Evolutionary conservation across 2,797 vertebrate species (phyloP), one percentile per base, ranked within the genome.

Genomic region (Pitangus sulphuratus): DNA sequence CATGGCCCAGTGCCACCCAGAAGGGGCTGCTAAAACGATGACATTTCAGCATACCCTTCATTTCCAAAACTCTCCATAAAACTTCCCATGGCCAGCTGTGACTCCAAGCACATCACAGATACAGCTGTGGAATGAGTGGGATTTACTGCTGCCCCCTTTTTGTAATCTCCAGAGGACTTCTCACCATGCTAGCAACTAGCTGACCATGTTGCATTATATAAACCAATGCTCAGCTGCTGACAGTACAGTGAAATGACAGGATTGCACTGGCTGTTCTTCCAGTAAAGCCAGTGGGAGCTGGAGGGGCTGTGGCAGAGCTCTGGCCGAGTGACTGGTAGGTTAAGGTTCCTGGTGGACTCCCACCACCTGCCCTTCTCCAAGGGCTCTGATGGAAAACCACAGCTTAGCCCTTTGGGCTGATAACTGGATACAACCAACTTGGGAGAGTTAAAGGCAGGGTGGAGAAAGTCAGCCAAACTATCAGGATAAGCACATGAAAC

Each of bases 311-410:
- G 6, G 37, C 70, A 69, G 64, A 58, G 42, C 30, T 50, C n/a
- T 39, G 28, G 25, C 11, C 0, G 1, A 66, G 28, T 1, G 1
- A 35, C n/a, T 2, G 1, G 18, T 7, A 25, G 61, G 22, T 35
- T 5, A 2, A 40, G 69, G n/a, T 1, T 71, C 58, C 79, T 12
- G 3, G 42, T 2, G 3, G 11, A 8, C 7, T 39, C 58, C 61
- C 0, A 1, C 25, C 42, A 11, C 0, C 8, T 17, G 6, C 18
- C 35, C 11, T 50, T 25, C 61, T 31, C 40, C 40, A 6, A 56
- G 61, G 25, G 48, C 24, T 62, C 51, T 15, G 15, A 7, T 54
- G 76, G 76, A 56, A 87, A 93, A 56, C 19, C 61, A 21, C 28
- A 50, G 62, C 54, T 87, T 61, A 40, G 42, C 30, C 47, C 57